Percentiles rank a stretch among this genome's conserved stretches.
Evolutionary conservation across 2,888 invertebrate species (phyloP).

Genomic region (Ramazzottius varieornatus): DNA sequence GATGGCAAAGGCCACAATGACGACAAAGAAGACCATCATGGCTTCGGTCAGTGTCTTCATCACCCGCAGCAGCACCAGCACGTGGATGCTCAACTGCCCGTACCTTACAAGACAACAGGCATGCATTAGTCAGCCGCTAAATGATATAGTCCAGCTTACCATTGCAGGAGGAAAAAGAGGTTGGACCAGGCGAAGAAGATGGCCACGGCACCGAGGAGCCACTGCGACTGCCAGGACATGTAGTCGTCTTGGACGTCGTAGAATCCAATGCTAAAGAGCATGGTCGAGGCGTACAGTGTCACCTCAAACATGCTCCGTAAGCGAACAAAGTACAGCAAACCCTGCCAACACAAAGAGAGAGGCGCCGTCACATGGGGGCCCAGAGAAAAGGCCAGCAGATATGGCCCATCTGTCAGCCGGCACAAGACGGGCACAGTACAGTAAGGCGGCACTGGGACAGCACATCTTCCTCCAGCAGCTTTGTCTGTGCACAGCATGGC

Average conservation of each 20-base stretch:
- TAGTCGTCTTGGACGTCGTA: not conserved
- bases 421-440: too few species aligned
- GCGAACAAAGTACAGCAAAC: not conserved
- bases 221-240: conserved; percentile 3
- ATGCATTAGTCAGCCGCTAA: too few species aligned
- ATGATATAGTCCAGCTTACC: too few species aligned
- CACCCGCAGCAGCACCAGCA: not conserved
- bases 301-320: not conserved
- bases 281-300: not conserved
- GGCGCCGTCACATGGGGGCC: too few species aligned
- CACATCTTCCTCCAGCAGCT: too few species aligned
- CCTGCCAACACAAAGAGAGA: not conserved
- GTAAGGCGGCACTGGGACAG: too few species aligned
- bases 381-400: too few species aligned
- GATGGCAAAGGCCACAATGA: not conserved
- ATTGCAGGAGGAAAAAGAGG: not conserved
- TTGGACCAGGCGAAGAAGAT: conserved; percentile 1
- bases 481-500: too few species aligned
- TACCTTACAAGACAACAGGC: too few species aligned
- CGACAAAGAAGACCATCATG: not conserved
- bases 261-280: not conserved
- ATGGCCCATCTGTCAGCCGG: too few species aligned
- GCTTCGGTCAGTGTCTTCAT: not conserved
- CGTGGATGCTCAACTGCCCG: not conserved
- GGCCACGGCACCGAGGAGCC: not conserved